These are phyloP conservation scores for Drosophila saltans DNA, from an alignment of 1,140 invertebrate genomes.

Conservation along the genomic window DNA sequence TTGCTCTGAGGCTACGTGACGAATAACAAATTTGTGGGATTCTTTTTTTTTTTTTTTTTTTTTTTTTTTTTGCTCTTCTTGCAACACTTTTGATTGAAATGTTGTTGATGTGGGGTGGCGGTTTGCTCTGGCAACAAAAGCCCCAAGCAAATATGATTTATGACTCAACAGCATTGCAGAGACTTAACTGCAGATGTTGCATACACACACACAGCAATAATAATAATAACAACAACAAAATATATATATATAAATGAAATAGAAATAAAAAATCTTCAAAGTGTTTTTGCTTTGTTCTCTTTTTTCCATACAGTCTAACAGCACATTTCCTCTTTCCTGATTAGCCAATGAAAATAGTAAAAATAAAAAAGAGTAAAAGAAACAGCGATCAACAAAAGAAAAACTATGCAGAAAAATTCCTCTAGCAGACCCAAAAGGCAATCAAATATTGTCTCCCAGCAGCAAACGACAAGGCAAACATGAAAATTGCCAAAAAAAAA, in stretches of 20 bases:
- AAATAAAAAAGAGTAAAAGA: constrained; percentile 9
- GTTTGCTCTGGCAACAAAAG: constrained; percentile 34
- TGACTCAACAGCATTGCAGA: constrained; percentile 42
- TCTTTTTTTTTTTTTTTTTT: constrained; percentile 15
- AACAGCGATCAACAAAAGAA: constrained; percentile 29
- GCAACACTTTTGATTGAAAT: constrained; percentile 74
- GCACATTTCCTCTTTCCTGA: constrained; percentile 48
- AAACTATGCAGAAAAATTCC: constrained; percentile 24
- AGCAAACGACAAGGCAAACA: constrained; percentile 26
- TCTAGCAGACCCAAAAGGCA: constrained; percentile 41
- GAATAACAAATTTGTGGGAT: constrained; percentile 79
- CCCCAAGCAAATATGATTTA: constrained; percentile 77
- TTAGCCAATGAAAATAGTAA: background rate
- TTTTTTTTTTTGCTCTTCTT: constrained; percentile 17
- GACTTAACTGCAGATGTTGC: constrained; percentile 50
- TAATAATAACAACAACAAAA: background rate
- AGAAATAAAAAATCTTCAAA: background rate
- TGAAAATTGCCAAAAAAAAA: constrained; percentile 49
- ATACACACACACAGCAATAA: constrained; percentile 16
- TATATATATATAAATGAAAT: background rate
- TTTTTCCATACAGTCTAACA: background rate
- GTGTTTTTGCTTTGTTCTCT: background rate
- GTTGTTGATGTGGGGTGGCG: constrained; percentile 46
- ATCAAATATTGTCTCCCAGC: constrained; percentile 40
- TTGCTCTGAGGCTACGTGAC: constrained; percentile 69